Conservation (phyloP, 1,140 invertebrate genomes). For the Gryllus bimaculatus region DNA sequence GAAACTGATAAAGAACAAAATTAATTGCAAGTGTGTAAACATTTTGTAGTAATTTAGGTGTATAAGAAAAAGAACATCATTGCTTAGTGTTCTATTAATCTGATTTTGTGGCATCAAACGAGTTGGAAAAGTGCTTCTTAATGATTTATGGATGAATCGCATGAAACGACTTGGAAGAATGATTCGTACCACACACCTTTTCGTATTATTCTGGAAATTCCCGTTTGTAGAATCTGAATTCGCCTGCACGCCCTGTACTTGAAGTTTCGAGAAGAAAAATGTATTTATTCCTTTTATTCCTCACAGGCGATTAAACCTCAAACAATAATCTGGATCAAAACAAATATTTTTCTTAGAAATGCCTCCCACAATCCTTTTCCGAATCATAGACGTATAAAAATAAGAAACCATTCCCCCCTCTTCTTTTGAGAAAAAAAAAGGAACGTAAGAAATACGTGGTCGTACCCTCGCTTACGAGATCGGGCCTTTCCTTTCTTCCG, state of each 20-base stretch:
- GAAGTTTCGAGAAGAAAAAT: neutral
- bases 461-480: neutral
- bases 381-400: neutral
- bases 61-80: too few relatives aligned
- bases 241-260: neutral
- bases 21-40: too few relatives aligned
- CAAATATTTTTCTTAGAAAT: conserved; percentile 1
- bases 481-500: neutral
- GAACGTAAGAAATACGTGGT: neutral
- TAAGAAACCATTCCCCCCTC: neutral
- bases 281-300: neutral
- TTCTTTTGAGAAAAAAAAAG: neutral
- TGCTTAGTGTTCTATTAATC: too few relatives aligned
- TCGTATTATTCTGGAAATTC: too few relatives aligned
- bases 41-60: too few relatives aligned
- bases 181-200: too few relatives aligned
- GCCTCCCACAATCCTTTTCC: neutral
- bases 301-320: neutral
- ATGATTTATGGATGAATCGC: too few relatives aligned
- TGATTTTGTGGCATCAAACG: too few relatives aligned
- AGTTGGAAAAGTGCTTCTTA: too few relatives aligned
- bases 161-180: too few relatives aligned
- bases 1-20: too few relatives aligned
- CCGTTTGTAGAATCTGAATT: too few relatives aligned
- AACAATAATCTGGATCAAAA: neutral